phyloP scores from a whole-genome alignment of 2,797 vertebrate genomes.

The Amblyraja radiata region DNA sequence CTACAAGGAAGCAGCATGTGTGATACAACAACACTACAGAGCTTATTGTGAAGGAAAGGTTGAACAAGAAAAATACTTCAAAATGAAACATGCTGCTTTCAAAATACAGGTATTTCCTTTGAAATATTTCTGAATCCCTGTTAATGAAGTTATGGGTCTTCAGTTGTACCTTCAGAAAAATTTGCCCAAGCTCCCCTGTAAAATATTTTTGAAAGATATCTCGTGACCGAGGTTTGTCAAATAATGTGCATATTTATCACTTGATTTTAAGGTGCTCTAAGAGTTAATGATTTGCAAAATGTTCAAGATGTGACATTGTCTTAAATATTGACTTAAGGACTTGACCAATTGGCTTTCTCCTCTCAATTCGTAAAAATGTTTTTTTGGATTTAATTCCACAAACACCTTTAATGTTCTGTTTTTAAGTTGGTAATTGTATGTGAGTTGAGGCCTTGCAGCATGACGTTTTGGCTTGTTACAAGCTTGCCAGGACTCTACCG shows the following conservation, averaged over 20 bases:
- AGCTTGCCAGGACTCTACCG: too few species aligned
- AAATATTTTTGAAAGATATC: neutral
- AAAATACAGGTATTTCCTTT: constrained; percentile 20
- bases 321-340: neutral
- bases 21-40: constrained; percentile 54
- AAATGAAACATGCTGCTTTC: constrained; percentile 46
- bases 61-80: constrained; percentile 46
- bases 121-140: neutral
- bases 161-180: neutral
- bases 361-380: neutral
- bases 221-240: neutral
- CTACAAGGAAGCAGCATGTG: constrained; percentile 44
- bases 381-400: neutral
- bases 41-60: constrained; percentile 45
- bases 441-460: neutral
- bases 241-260: neutral
- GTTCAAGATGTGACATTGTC: too few species aligned
- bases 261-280: neutral
- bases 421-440: neutral
- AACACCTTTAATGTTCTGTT: neutral
- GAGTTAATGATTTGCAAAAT: neutral
- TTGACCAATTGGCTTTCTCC: neutral
- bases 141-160: neutral
- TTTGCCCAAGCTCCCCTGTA: neutral
- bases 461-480: neutral